Conservation (phyloP, 2,888 invertebrate genomes). For the Chirona hameri region DNA sequence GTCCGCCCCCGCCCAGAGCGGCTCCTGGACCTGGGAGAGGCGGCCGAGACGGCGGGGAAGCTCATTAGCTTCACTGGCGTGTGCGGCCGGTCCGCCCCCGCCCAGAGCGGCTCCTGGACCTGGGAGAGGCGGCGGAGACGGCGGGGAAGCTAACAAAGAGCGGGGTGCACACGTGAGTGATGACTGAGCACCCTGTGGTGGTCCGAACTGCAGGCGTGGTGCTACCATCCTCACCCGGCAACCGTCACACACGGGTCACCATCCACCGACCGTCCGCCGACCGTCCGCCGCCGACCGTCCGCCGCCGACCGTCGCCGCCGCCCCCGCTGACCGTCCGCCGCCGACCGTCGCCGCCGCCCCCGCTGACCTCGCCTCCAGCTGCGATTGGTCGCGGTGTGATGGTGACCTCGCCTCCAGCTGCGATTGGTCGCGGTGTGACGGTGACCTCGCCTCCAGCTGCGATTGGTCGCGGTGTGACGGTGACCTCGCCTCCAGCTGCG, state of each 20-base stretch:
- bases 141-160: too few species aligned
- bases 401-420: too few species aligned
- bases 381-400: too few species aligned
- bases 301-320: background rate
- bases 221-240: background rate
- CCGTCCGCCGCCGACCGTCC: too few species aligned
- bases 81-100: background rate
- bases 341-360: too few species aligned
- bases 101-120: background rate
- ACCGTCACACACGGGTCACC: background rate
- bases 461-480: too few species aligned
- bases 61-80: background rate
- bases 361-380: too few species aligned
- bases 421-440: too few species aligned
- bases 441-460: too few species aligned
- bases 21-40: background rate
- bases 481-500: too few species aligned
- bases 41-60: background rate
- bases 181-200: too few species aligned
- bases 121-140: background rate
- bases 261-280: background rate
- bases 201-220: background rate
- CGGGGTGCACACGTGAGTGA: too few species aligned
- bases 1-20: background rate
- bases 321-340: background rate